Evolutionary conservation across 2,797 vertebrate genomes (phyloP).

Genomic region (Sitta carolinensis): DNA sequence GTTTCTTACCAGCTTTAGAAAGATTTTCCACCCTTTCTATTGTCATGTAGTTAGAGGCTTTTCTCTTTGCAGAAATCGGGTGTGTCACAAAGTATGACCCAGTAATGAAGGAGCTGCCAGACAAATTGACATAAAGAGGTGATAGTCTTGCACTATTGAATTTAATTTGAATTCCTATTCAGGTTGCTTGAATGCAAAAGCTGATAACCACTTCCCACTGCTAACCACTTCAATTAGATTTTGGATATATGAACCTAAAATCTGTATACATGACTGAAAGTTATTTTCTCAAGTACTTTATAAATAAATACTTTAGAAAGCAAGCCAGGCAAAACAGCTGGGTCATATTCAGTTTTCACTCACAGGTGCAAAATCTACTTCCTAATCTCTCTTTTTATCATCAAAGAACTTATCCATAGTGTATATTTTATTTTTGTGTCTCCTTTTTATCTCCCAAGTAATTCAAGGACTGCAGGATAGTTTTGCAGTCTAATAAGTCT

Average conservation of each 20-base stretch:
- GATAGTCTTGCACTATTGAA: not conserved
- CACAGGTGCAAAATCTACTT: not conserved
- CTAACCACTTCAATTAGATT: not conserved
- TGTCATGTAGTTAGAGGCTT: not conserved
- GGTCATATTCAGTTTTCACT: not conserved
- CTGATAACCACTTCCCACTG: not conserved
- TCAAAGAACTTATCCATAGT: not conserved
- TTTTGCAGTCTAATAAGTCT: not conserved
- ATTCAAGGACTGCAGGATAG: not conserved
- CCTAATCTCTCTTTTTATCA: not conserved
- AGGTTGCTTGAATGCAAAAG: not conserved
- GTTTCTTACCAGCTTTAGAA: not conserved
- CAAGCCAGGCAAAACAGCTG: not conserved
- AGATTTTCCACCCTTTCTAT: not conserved
- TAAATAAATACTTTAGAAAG: not conserved
- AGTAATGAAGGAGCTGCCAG: not conserved
- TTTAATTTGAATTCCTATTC: not conserved
- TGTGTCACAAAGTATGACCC: not conserved
- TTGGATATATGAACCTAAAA: not conserved
- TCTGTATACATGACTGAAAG: not conserved
- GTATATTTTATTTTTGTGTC: not conserved
- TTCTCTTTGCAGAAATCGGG: not conserved
- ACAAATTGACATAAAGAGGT: not conserved
- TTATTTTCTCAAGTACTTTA: not conserved
- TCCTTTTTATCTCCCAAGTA: not conserved